These are phyloP conservation scores for Pseudolaguvia tuberculata DNA, from an alignment of 2,113 vertebrate genomes.

Conservation along the genomic window DNA sequence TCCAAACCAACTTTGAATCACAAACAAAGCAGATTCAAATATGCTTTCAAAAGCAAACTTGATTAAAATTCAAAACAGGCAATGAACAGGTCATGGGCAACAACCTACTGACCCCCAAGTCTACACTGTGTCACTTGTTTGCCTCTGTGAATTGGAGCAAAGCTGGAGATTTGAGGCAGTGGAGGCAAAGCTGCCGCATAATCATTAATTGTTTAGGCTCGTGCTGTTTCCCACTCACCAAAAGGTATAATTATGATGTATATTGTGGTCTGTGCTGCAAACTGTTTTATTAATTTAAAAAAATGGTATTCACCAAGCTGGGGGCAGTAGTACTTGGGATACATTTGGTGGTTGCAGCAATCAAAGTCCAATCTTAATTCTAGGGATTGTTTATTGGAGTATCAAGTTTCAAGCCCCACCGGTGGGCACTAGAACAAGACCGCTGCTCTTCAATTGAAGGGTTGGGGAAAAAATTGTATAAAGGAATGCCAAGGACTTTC, in stretches of 20 bases:
- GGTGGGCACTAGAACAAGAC: too few relatives aligned
- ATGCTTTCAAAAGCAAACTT: conserved; percentile 25
- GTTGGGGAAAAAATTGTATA: background rate
- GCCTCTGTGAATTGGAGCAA: conserved; percentile 3
- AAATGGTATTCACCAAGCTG: conserved; percentile 20
- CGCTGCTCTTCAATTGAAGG: too few relatives aligned
- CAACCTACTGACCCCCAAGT: conserved; percentile 40
- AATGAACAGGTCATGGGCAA: conserved; percentile 35
- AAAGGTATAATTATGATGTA: conserved; percentile 50
- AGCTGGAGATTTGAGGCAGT: conserved; percentile 4
- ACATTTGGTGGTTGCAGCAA: too few relatives aligned
- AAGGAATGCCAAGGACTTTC: background rate
- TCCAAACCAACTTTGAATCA: conserved; percentile 27
- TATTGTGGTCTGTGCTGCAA: conserved; percentile 40
- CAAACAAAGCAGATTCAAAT: conserved; percentile 47
- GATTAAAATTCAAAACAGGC: conserved; percentile 46
- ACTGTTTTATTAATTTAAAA: conserved; percentile 27
- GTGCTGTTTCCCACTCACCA: conserved; percentile 28
- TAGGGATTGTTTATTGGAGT: too few relatives aligned
- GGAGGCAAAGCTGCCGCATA: conserved; percentile 18
- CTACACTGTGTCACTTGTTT: conserved; percentile 35
- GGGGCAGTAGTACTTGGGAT: too few relatives aligned
- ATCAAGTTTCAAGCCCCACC: too few relatives aligned
- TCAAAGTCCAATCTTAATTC: too few relatives aligned
- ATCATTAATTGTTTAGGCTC: conserved; percentile 28